Evolutionary conservation across 2,797 vertebrate species (phyloP).

Genomic region (Microcaecilia unicolor): DNA sequence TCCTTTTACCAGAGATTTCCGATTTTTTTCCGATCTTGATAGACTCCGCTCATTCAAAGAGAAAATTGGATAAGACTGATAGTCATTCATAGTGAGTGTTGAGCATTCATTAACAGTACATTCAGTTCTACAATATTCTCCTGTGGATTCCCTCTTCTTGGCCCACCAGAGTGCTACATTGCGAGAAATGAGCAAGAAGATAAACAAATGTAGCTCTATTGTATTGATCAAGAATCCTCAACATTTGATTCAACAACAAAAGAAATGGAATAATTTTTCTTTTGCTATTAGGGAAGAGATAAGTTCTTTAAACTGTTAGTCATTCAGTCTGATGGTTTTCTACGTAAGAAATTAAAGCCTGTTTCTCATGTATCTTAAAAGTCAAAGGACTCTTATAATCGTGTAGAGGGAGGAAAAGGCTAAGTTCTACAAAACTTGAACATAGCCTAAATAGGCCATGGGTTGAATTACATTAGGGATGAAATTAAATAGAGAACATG

Average conservation of each 20-base stretch:
- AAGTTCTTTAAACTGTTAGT: constrained; percentile 11
- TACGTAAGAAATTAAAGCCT: background rate
- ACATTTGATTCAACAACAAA: constrained; percentile 13
- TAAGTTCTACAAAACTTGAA: background rate
- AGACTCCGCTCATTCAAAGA: constrained; percentile 70
- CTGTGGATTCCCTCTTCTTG: constrained; percentile 8
- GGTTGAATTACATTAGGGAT: background rate
- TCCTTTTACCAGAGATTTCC: constrained; percentile 77
- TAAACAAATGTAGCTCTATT: constrained; percentile 21
- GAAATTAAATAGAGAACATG: background rate
- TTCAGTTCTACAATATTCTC: constrained; percentile 28
- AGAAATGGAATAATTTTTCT: constrained; percentile 10
- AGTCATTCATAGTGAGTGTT: constrained; percentile 14
- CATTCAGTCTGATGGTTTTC: background rate
- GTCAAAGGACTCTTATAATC: constrained; percentile 6
- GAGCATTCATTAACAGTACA: constrained; percentile 35
- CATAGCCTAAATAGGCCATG: background rate
- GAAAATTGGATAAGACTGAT: constrained; percentile 39
- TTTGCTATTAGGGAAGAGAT: background rate
- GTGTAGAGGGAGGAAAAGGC: background rate
- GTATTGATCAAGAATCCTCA: constrained; percentile 32
- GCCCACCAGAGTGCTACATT: constrained; percentile 24
- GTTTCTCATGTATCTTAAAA: constrained; percentile 1
- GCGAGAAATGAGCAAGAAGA: constrained; percentile 16
- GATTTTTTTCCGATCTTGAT: constrained; percentile 72